These are phyloP conservation scores for Mystacornis crossleyi DNA, from an alignment of 2,113 vertebrate species.

Conservation along the genomic window DNA sequence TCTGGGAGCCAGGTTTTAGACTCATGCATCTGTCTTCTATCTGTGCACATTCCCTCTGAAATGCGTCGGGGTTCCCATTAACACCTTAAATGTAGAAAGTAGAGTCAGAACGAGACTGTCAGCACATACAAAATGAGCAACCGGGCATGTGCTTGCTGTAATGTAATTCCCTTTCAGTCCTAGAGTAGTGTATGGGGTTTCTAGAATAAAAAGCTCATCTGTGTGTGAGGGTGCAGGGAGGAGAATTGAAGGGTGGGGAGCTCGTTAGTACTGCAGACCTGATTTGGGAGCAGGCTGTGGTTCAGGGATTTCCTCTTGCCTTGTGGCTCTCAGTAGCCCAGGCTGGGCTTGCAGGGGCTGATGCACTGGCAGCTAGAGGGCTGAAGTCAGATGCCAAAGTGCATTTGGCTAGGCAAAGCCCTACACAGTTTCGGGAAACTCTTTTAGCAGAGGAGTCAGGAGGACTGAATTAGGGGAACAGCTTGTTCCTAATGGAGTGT, in stretches of 20 bases:
- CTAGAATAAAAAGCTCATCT: not conserved
- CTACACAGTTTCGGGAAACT: not conserved
- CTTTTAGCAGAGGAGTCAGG: not conserved
- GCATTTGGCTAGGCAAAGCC: not conserved
- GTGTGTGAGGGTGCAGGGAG: not conserved
- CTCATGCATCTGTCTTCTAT: constrained; percentile 13
- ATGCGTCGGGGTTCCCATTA: constrained; percentile 56
- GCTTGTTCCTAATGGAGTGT: not conserved
- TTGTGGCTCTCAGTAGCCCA: not conserved
- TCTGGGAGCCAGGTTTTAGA: constrained; percentile 18
- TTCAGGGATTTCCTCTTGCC: not conserved
- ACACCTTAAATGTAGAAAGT: constrained; percentile 12
- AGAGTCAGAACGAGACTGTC: constrained; percentile 33
- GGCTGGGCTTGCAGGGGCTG: not conserved
- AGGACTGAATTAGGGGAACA: constrained; percentile 9
- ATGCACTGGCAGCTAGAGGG: not conserved
- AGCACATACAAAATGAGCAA: constrained; percentile 4
- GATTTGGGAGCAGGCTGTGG: not conserved
- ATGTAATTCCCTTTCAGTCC: not conserved
- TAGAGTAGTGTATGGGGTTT: not conserved
- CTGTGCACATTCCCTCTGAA: not conserved
- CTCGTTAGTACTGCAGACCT: not conserved
- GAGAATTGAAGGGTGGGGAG: not conserved
- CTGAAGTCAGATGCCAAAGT: not conserved
- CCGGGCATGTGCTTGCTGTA: not conserved